phyloP scores from a whole-genome alignment of 2,113 vertebrate species.

The Glareola pratincola region DNA sequence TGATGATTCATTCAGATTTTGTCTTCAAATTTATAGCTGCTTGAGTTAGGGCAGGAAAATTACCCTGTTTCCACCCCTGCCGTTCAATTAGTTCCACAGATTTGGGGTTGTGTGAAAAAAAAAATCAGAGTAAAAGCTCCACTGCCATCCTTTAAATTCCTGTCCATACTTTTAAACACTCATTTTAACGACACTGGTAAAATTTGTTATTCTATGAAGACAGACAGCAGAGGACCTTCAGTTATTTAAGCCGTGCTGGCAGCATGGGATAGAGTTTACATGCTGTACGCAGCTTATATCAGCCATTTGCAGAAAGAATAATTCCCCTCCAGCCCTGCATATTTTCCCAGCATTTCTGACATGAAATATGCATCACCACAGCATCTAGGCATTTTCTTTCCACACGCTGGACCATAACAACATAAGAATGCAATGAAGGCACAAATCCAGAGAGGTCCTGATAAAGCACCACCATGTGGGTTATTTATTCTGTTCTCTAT shows the following conservation, averaged over 20 bases:
- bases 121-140: not conserved
- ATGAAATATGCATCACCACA: not conserved
- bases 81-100: not conserved
- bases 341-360: not conserved
- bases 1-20: not conserved
- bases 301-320: not conserved
- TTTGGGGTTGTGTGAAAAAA: not conserved
- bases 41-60: not conserved
- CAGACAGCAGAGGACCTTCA: not conserved
- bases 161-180: not conserved
- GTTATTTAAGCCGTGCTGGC: not conserved
- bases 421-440: not conserved
- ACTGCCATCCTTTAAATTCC: not conserved
- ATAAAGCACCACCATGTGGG: not conserved
- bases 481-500: not conserved
- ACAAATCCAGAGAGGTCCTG: not conserved
- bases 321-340: not conserved
- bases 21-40: not conserved
- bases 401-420: not conserved
- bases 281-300: not conserved
- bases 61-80: not conserved
- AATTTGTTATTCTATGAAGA: not conserved
- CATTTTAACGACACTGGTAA: not conserved
- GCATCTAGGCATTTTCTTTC: not conserved
- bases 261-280: not conserved